Percentiles rank a stretch among this genome's conserved stretches.
Conservation (phyloP, 2,797 vertebrate genomes). For the Xenentodon cancila region DNA sequence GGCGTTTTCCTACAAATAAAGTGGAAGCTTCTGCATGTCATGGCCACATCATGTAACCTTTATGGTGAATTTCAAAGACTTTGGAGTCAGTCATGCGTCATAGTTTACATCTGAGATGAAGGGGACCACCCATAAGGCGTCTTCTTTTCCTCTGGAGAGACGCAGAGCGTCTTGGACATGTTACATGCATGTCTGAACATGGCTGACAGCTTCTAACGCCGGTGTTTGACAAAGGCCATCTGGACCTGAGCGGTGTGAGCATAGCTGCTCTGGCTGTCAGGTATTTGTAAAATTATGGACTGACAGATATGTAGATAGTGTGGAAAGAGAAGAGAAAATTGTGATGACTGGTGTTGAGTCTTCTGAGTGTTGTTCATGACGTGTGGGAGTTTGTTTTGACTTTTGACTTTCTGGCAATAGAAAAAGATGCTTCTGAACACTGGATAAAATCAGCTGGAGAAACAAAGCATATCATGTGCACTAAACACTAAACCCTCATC, state of each 20-base stretch:
- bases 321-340: too few species aligned
- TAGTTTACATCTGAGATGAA: conserved; percentile 38
- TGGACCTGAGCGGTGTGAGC: conserved; percentile 12
- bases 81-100: conserved; percentile 21
- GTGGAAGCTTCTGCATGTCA: conserved; percentile 24
- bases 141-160: background rate
- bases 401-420: too few species aligned
- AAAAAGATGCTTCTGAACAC: too few species aligned
- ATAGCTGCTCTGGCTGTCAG: conserved; percentile 9
- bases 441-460: too few species aligned
- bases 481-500: too few species aligned
- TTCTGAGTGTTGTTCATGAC: too few species aligned
- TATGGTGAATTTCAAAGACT: conserved; percentile 33
- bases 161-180: conserved; percentile 27
- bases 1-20: background rate
- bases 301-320: background rate
- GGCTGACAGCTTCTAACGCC: conserved; percentile 18
- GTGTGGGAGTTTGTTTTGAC: too few species aligned
- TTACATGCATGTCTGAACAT: conserved; percentile 51
- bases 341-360: too few species aligned
- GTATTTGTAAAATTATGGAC: conserved; percentile 1
- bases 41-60: conserved; percentile 32
- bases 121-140: conserved; percentile 44
- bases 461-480: too few species aligned
- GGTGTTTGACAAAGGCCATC: conserved; percentile 48